Evolutionary conservation across 2,113 vertebrate species (phyloP), one percentile per base, ranked within the genome.

Genomic region (Orcinus orca): DNA sequence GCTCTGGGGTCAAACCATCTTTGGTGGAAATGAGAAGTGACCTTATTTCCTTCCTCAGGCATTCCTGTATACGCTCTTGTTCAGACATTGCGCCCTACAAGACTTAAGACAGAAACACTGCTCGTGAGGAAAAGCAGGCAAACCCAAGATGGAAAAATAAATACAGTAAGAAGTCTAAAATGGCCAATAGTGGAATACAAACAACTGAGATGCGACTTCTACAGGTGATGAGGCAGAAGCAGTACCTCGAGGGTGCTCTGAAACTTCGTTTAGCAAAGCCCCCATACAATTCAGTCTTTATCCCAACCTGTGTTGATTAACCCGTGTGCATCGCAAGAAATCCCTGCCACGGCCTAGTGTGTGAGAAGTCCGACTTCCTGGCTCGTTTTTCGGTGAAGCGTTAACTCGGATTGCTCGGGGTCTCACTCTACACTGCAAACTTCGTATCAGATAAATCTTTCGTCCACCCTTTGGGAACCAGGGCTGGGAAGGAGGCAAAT

Each of bases 41-140:
- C 21, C 99, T 98, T 50, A 99, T 96, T 86, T 99, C 99, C 92
- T 99, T 99, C 98, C 99, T 99, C 97, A 99, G 95, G 29, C 97
- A 68, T 13, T 98, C 97, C 92, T 99, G 98, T 1, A 98, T 47
- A 3, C 97, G 97, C 2, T 98, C 99, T 87, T 99, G 98, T 88
- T 98, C 97, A 0, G 96, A 98, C 98, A 98, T 99, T 3, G 89
- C 36, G 21, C 71, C 97, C 10, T 73, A 60, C 0, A 6, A 47
- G 84, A 97, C 55, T 90, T 18, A 87, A 74, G 50, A 58, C 31
- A 18, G 44, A 65, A 31, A 20, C 21, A 36, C 0, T 5, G 44
- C 0, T 1, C 0, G 10, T n/a, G 65, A 76, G 41, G 3, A 53
- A 68, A 74, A 65, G n/a, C 3, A 4, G 21, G 12, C 20, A 93